These are phyloP conservation scores for Pimpla rufipes DNA, from an alignment of 2,888 invertebrate species.

Conservation along the genomic window DNA sequence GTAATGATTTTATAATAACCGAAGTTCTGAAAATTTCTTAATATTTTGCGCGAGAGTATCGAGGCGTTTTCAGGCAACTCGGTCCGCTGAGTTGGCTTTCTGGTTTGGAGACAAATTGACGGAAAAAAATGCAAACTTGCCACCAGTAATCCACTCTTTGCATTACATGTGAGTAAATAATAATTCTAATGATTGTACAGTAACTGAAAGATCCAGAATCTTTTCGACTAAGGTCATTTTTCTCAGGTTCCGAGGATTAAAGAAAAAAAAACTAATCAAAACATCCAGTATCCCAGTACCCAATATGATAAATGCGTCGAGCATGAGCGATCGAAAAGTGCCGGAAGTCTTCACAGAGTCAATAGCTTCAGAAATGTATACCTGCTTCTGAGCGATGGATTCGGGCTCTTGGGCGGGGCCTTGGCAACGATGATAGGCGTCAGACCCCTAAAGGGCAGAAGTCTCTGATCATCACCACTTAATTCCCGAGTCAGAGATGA, in stretches of 20 bases:
- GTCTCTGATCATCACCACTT: slow-evolving; percentile 77
- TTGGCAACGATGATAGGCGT: slow-evolving; percentile 75
- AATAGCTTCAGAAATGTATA: slow-evolving; percentile 61
- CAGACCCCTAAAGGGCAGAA: slow-evolving; percentile 72
- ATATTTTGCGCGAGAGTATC: not conserved
- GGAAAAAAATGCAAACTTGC: too few relatives aligned
- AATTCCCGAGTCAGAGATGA: slow-evolving; percentile 70
- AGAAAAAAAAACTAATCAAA: slow-evolving; percentile 2
- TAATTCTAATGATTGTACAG: too few relatives aligned
- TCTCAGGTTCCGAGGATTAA: not conserved
- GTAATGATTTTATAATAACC: too few relatives aligned
- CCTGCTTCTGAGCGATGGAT: slow-evolving; percentile 79
- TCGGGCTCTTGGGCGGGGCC: slow-evolving; percentile 74
- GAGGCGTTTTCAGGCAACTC: not conserved
- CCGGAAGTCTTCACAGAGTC: not conserved
- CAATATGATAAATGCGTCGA: not conserved
- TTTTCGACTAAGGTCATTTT: not conserved
- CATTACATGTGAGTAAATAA: too few relatives aligned
- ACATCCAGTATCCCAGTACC: not conserved
- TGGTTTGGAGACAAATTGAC: too few relatives aligned
- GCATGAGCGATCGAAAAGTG: not conserved
- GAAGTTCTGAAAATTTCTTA: too few relatives aligned
- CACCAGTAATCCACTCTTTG: too few relatives aligned
- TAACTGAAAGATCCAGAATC: too few relatives aligned
- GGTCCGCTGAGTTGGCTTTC: too few relatives aligned